phyloP scores from a whole-genome alignment of 1,140 invertebrate species.

The Drosophila bifasciata region DNA sequence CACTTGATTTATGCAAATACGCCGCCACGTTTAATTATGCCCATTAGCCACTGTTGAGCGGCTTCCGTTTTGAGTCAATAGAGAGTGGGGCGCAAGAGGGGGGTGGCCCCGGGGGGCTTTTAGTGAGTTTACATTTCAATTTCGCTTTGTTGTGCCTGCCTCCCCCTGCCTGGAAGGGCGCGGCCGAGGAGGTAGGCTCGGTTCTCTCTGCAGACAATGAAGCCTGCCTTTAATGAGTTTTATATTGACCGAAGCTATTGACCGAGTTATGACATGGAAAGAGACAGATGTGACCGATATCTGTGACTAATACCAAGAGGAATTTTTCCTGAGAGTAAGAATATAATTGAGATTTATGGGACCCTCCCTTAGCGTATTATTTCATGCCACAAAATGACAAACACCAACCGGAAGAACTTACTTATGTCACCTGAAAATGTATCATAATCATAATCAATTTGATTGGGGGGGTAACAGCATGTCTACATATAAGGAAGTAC shows the following conservation, averaged over 20 bases:
- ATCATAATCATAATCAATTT: constrained; percentile 44
- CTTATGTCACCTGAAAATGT: constrained; percentile 39
- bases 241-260: constrained; percentile 68
- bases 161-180: no score
- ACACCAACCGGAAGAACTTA: constrained; percentile 26
- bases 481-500: constrained; percentile 72
- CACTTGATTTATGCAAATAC: constrained; percentile 72
- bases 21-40: constrained; percentile 74
- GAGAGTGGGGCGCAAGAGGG: constrained; percentile 2
- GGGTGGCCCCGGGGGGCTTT: constrained; percentile 30
- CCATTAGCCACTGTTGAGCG: constrained; percentile 78
- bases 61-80: constrained; percentile 77
- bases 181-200: neutral
- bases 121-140: constrained; percentile 42
- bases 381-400: constrained; percentile 27
- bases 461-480: constrained; percentile 62
- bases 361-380: neutral
- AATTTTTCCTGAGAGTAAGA: neutral
- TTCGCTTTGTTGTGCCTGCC: constrained; percentile 61
- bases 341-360: no score
- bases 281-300: constrained; percentile 8
- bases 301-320: constrained; percentile 36
- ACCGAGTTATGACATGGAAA: constrained; percentile 51
- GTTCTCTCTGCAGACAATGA: constrained; percentile 46
- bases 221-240: constrained; percentile 59